Evolutionary conservation across 92 coral and sea anemone genomes (phyloP).

Genomic region (Pocillopora meandrina): DNA sequence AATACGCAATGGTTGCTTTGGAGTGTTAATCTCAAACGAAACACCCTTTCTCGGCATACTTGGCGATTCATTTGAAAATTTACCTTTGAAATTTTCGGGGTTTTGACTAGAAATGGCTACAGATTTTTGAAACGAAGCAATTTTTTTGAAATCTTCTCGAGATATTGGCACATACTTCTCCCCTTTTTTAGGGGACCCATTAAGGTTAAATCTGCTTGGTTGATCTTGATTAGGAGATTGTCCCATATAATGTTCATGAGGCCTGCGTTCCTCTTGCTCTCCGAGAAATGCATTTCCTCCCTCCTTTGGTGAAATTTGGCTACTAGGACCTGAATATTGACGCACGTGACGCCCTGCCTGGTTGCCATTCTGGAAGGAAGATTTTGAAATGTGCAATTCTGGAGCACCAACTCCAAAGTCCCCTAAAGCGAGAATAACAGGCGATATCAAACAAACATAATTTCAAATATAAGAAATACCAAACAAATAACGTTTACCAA

Average conservation of each 20-base stretch:
- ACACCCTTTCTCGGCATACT: neutral
- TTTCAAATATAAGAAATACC: too few species aligned
- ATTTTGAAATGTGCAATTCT: neutral
- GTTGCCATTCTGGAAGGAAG: neutral
- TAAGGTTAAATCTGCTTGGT: neutral
- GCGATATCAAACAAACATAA: too few species aligned
- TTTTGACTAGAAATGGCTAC: neutral
- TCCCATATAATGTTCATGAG: neutral
- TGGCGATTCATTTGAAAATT: neutral
- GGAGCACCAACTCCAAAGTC: neutral
- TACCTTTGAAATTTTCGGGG: neutral
- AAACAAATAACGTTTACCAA: too few species aligned
- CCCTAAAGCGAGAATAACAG: neutral
- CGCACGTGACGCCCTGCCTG: conserved; percentile 13
- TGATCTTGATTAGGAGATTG: neutral
- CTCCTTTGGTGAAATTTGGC: neutral
- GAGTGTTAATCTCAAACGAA: neutral
- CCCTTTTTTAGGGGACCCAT: neutral
- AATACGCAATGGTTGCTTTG: neutral
- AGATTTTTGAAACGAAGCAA: conserved; percentile 24
- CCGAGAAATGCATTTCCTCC: neutral
- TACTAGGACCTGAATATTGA: neutral
- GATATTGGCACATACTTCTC: conserved; percentile 21
- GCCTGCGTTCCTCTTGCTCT: neutral
- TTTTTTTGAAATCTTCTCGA: conserved; percentile 12